Evolutionary conservation across 2,797 vertebrate genomes (phyloP).

Genomic region (Diglossa cyanea): DNA sequence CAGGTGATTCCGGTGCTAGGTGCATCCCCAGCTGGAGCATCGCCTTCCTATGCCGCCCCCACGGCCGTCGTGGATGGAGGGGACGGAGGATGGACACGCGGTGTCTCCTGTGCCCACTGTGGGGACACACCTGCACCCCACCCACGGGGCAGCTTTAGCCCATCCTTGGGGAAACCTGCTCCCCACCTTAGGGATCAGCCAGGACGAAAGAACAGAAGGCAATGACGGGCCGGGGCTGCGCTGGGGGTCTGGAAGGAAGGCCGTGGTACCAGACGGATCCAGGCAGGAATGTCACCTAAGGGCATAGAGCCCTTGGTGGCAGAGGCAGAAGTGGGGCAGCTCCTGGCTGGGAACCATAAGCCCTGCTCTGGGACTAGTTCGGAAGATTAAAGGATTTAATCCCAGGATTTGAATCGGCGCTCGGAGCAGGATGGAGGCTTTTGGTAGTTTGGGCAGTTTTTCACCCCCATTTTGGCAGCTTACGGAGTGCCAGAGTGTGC

Average conservation of each 20-base stretch:
- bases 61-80: background rate
- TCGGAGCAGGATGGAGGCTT: background rate
- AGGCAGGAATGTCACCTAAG: background rate
- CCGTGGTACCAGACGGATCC: accelerated
- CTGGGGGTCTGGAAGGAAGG: background rate
- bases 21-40: background rate
- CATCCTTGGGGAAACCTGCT: background rate
- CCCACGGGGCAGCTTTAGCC: background rate
- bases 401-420: accelerated
- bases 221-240: background rate
- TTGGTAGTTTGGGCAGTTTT: background rate
- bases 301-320: accelerated
- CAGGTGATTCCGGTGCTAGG: background rate
- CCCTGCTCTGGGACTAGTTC: background rate
- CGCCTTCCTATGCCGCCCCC: background rate
- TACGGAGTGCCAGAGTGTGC: accelerated
- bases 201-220: background rate
- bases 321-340: background rate
- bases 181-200: background rate
- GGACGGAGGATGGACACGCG: background rate
- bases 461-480: background rate
- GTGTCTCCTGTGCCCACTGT: background rate
- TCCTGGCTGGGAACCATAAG: background rate
- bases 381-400: background rate
- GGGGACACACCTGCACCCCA: background rate